phyloP scores from a whole-genome alignment of 1,140 invertebrate species.

The Heliconius eleuchia region DNA sequence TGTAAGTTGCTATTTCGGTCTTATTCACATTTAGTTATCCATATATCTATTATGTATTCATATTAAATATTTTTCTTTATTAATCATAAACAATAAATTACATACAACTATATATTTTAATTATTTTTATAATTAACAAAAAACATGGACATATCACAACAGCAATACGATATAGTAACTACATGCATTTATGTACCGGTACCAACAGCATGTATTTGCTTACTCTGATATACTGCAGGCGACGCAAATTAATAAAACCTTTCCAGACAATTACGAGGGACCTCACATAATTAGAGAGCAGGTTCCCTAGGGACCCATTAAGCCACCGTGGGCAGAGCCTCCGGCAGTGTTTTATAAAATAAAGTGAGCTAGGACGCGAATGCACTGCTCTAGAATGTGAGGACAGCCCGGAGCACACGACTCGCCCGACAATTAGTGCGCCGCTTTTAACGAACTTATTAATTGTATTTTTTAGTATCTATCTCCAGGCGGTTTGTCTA shows the following conservation, averaged over 20 bases:
- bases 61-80: neutral
- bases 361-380: constrained; percentile 39
- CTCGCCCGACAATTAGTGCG: constrained; percentile 41
- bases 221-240: constrained; percentile 35
- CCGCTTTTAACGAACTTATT: constrained; percentile 47
- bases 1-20: too few species aligned
- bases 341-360: constrained; percentile 35
- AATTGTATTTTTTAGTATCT: constrained; percentile 44
- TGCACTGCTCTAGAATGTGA: constrained; percentile 39
- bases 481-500: constrained; percentile 50
- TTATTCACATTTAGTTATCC: too few species aligned
- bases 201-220: constrained; percentile 29
- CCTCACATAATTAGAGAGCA: constrained; percentile 40
- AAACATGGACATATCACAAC: constrained; percentile 12
- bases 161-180: constrained; percentile 22
- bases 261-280: constrained; percentile 38
- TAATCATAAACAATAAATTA: neutral
- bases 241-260: constrained; percentile 42
- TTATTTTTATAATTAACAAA: neutral
- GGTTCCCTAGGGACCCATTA: constrained; percentile 41
- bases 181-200: neutral
- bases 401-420: constrained; percentile 36
- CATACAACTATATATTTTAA: neutral
- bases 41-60: too few species aligned
- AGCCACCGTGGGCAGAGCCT: constrained; percentile 35